Evolutionary conservation across 2,797 vertebrate genomes (phyloP), one percentile per base, ranked within the genome.

Genomic region (Psittacula echo): DNA sequence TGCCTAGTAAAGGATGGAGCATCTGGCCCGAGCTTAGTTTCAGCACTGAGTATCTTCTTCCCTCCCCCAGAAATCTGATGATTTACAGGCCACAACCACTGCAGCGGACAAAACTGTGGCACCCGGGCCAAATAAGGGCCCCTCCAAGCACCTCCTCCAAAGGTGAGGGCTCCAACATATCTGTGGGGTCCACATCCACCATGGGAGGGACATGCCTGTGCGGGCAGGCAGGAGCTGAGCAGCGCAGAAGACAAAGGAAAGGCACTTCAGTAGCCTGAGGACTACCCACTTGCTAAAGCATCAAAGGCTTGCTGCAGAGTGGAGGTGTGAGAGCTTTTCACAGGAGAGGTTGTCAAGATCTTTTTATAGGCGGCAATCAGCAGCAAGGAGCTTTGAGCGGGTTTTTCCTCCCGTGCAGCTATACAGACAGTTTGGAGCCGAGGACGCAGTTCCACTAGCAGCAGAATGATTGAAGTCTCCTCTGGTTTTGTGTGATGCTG

Each of bases 241-340:
- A 71, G 68, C 2, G 0, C 4, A 13, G 65, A 67, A 87, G 82
- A 85, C 39, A 80, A 92, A 77, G 65, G 53, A 77, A 84, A 83
- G 79, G 62, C 73, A 30, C 54, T 89, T 60, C 9, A 50, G 68
- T 42, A 92, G 82, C 87, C 85, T 61, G 75, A 89, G 75, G 75
- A 85, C 42, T 87, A 77, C 50, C 53, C 64, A 45, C 53, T 81
- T 91, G 71, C 74, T 92, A 10, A 6, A 71, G 75, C 78, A 90
- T 82, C 86, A 89, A 83, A 95, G 81, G 68, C 64, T 4, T 0
- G 11, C 65, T 91, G 84, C 53, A 58, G 82, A 83, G 66, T 41
- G 78, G 87, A 95, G 79, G 70, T 85, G 62, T 91, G 87, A 83
- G 92, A 89, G 79, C 65, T 94, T 92, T 93, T 82, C 84, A 90